These are phyloP conservation scores for Orientallactaga sibirica DNA, from an alignment of 2,797 vertebrate species.

Conservation along the genomic window DNA sequence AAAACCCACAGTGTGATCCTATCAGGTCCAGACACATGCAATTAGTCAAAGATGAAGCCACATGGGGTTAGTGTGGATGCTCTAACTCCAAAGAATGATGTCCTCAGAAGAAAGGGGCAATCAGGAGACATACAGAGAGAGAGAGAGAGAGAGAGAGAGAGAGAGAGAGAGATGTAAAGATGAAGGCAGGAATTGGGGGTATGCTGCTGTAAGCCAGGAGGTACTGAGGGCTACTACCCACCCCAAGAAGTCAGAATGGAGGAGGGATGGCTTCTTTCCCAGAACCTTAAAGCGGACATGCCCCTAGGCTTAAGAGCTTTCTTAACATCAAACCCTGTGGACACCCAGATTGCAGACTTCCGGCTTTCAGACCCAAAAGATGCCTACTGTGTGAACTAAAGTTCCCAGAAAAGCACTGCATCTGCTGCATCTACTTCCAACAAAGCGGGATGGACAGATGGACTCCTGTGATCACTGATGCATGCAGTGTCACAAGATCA, in stretches of 20 bases:
- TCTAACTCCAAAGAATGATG: background rate
- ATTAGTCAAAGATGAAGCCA: background rate
- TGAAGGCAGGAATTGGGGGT: background rate
- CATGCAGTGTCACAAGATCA: too few relatives aligned
- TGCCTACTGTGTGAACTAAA: background rate
- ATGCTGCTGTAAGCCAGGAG: background rate
- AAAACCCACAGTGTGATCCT: background rate
- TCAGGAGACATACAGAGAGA: background rate
- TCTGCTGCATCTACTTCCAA: too few relatives aligned
- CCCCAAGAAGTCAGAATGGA: background rate
- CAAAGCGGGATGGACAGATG: too few relatives aligned
- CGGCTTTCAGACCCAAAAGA: background rate
- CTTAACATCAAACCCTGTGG: background rate
- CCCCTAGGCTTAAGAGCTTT: background rate
- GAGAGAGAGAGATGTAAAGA: background rate
- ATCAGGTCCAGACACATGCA: background rate
- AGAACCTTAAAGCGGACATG: background rate
- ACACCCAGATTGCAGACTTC: background rate
- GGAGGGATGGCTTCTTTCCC: background rate
- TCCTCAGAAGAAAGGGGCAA: background rate
- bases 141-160: background rate
- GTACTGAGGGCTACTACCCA: background rate
- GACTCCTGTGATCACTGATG: too few relatives aligned
- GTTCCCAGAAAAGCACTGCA: too few relatives aligned
- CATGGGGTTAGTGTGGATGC: background rate